Evolutionary conservation across 2,888 invertebrate genomes (phyloP), one percentile per base, ranked within the genome.

Genomic region (Microctonus aethiopoides): DNA sequence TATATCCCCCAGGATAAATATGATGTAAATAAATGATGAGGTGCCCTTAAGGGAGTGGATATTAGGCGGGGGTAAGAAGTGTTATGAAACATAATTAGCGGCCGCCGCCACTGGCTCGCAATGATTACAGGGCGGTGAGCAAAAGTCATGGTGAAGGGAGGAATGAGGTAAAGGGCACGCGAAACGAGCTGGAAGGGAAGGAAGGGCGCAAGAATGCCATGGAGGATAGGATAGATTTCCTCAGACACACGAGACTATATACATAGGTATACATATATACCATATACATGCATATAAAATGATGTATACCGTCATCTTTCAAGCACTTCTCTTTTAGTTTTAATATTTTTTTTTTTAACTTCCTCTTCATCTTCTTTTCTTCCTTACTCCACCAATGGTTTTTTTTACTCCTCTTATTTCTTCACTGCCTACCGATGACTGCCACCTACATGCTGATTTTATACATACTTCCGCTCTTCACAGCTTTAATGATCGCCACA

Each of bases 41-140:
- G 80, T 83, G 83, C 83, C 84, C 83, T 83, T 85, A 83, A 85
- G 84, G 84, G 83, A 83, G 82, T 80, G 79, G 83, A 82, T 80
- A 81, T 80, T 79, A 79, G 84, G 85, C 79, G 83, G 84, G 86
- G 84, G 83, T 85, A 86, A 86, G 86, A 85, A 85, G 86, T 86
- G 86, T 86, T 86, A 86, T 86, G 86, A 86, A 86, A 86, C 83
- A 85, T 86, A 86, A 86, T 86, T 86, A 86, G 86, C 86, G 83
- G 80, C 82, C 85, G 83, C 86, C 84, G 84, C 86, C 86, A 84
- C 86, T 79, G 85, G 83, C 85, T 85, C 85, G 83, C 86, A 85
- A 86, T 86, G 86, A 86, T 86, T 86, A 86, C 85, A 86, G 86
- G 85, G 86, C 86, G 86, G 86, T 83, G 81, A 80, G 81, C 83